Evolutionary conservation across 92 coral and sea anemone genomes (phyloP).

Genomic region (Umimayanthus kanabou): DNA sequence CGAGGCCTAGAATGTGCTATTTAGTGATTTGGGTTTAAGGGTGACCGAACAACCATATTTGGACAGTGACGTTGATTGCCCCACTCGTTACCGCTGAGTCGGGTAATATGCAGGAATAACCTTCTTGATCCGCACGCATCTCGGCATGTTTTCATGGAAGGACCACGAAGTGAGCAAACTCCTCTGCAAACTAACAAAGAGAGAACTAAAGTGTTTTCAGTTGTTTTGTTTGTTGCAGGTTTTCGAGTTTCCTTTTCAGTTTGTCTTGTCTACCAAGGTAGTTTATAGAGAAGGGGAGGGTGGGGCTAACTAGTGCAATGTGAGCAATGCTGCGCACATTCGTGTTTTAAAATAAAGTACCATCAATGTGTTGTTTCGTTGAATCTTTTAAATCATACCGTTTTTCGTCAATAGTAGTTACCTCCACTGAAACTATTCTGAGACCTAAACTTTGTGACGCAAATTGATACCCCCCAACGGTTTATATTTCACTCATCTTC

Average conservation of each 20-base stretch:
- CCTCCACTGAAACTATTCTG: no score
- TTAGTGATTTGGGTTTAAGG: not conserved
- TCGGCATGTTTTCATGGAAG: not conserved
- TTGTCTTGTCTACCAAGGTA: not conserved
- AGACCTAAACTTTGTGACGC: no score
- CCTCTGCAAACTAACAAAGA: not conserved
- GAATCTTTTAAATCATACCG: no score
- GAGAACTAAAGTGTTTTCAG: not conserved
- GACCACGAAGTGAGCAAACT: not conserved
- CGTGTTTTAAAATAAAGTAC: not conserved
- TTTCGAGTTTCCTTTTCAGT: not conserved
- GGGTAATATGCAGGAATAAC: not conserved
- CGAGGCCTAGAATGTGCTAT: not conserved
- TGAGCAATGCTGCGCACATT: not conserved
- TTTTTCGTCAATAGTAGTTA: no score
- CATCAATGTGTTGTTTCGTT: not conserved
- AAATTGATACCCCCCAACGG: no score
- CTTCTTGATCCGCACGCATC: not conserved
- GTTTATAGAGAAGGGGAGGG: not conserved
- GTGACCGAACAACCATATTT: not conserved
- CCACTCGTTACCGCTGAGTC: not conserved
- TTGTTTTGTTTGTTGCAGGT: not conserved
- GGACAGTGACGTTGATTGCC: not conserved
- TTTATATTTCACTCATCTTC: no score
- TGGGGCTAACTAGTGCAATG: no score